Evolutionary conservation across 2,113 vertebrate genomes (phyloP).

Genomic region (Gymnocephalus cernua): DNA sequence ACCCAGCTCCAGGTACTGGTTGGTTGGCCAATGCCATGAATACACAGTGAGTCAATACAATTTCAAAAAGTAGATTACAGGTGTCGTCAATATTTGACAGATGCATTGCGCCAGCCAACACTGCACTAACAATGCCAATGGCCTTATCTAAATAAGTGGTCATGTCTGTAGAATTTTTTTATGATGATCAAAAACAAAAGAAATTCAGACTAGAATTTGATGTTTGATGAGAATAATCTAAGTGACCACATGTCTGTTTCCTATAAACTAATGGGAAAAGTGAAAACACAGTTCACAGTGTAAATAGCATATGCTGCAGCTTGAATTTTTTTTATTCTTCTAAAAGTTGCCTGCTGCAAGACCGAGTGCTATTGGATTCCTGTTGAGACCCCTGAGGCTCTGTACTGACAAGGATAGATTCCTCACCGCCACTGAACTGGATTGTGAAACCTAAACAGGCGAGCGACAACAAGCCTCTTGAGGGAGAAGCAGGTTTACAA

Average conservation of each 20-base stretch:
- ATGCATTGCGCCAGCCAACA: background rate
- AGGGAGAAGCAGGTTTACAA: slow-evolving; percentile 6
- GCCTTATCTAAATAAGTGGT: background rate
- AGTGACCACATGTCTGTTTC: background rate
- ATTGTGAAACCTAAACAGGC: slow-evolving; percentile 57
- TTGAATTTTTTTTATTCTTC: slow-evolving; percentile 19
- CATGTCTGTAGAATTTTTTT: background rate
- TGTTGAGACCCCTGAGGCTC: slow-evolving; percentile 49
- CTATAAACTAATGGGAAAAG: no score
- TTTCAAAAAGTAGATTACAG: slow-evolving; percentile 21
- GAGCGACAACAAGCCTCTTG: slow-evolving; percentile 59
- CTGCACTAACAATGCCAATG: background rate
- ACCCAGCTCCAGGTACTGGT: background rate
- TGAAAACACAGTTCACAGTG: slow-evolving; percentile 5
- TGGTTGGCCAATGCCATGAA: background rate
- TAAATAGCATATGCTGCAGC: background rate
- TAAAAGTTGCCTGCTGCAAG: slow-evolving; percentile 42
- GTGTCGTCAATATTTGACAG: slow-evolving; percentile 13
- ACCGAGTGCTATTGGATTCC: slow-evolving; percentile 64
- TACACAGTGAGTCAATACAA: background rate
- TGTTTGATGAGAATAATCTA: background rate
- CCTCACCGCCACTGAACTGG: background rate
- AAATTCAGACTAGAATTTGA: background rate
- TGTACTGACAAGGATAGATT: slow-evolving; percentile 22
- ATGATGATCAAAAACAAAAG: background rate